Base-by-base conservation (phyloP, 1,140 invertebrate species). In the Mycetomoellerius zeteki region DNA sequence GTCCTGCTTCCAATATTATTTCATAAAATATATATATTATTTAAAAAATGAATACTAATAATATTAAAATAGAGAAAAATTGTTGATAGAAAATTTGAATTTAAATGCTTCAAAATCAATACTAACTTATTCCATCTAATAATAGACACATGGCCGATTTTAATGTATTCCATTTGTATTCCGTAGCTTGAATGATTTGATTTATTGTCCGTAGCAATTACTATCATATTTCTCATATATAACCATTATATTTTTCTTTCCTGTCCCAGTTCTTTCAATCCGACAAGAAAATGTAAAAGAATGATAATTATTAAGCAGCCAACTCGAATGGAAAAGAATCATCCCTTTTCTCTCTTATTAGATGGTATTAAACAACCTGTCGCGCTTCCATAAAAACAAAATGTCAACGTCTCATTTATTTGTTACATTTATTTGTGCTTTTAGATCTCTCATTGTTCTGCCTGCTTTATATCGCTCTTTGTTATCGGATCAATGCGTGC, bases 241-340 rank as follows among this genome's bases (percentile, higher is more conserved):
- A 47, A 27, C 2, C n/a, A 50, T 82, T 21, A 60, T 33, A 50
- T 24, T 58, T 82, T 19, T 82, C 72, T 47, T 24, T 56, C 5
- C 16, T 47, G 6, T 47, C 14, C 33, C 12, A 56, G 16, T 27
- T 72, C 47, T 37, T n/a, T 21, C 54, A 58, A 72, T 60, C 19
- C 10, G 14, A 43, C 14, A 19, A 27, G 30, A 12, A 37, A 33
- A 80, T 43, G 62, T n/a, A 37, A 0, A 50, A 30, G 6, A 10
- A 10, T 16, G 16, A 12, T 71, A 71, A 81, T 71, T 71, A 81
- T 81, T 69, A 81, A 30, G 6, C 24, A 78, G 56, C 24, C 8
- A 37, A 56, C 24, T 30, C 2, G 43, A 12, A 8, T 37, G 8
- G 16, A 43, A 24, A 56, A 14, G 5, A 24, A 54, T 27, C 2